Base-by-base conservation (phyloP, 1,140 invertebrate species). In the Lysiphlebus fabarum region DNA sequence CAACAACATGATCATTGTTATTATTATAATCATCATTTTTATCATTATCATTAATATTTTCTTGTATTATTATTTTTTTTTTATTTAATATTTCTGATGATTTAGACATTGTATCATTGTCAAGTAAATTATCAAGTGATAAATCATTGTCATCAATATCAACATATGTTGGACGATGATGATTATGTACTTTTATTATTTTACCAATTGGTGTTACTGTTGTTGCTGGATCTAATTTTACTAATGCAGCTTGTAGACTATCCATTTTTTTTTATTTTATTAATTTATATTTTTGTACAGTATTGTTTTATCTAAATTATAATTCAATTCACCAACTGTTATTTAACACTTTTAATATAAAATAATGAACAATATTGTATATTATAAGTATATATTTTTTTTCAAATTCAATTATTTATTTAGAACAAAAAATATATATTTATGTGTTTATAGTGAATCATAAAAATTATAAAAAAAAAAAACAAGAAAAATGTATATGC, bases 171-270 rank as follows among this genome's bases (percentile, higher is more conserved):
- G 71, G 61, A 36, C 75, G 71, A 48, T 72, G 67, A 42, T 69
- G 66, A 59, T 70, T 73, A 14, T 75, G 49, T 11, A 70, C 44
- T 40, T 78, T 79, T 14, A 73, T 65, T 53, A 59, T 70, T 1
- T 71, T 64, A 4, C 70, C 73, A 41, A 78, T 76, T 51, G 76
- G 76, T 45, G 76, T 78, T 17, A 78, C 76, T 51, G 77, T 78
- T 10, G 77, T 79, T 8, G 75, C 76, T 50, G 77, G 76, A 50
- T 79, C 76, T 43, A 78, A 67, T 62, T 79, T 78, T 7, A 79
- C 76, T 62, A 79, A 53, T 7, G 76, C 74, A 50, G 76, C 77
- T 62, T 78, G 77, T 44, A 78, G 64, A 59, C 78, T 72, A 50
- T 79, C 76, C 77, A 78, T 77, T 26, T 17, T 17, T n/a, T n/a